A percentile compares a stretch with the other conserved stretches of the same genome.
phyloP scores from a whole-genome alignment of 2,888 invertebrate species.

The Nymphalis c-album region DNA sequence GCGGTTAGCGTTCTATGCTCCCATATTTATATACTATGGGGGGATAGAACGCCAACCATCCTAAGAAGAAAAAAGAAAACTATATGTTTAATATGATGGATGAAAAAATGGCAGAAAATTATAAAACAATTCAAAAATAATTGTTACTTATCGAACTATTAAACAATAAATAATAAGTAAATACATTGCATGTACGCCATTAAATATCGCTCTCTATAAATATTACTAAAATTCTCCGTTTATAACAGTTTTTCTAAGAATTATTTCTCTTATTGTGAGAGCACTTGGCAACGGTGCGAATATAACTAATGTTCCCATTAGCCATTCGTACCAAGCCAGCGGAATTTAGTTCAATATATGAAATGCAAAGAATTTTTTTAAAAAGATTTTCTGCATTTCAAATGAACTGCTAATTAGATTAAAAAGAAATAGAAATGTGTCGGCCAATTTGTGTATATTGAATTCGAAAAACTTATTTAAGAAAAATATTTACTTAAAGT shows the following conservation, averaged over 20 bases:
- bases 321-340: conserved; percentile 20
- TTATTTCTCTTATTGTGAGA: conserved; percentile 23
- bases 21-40: no score
- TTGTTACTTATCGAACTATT: no score
- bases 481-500: neutral
- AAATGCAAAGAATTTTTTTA: conserved; percentile 1
- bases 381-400: conserved; percentile 24
- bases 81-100: no score
- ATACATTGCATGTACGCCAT: neutral
- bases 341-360: conserved; percentile 13
- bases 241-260: conserved; percentile 14
- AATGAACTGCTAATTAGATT: conserved; percentile 21
- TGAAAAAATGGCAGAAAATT: no score
- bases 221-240: conserved; percentile 2
- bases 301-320: conserved; percentile 22
- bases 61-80: no score
- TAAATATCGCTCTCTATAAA: conserved; percentile 15
- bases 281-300: conserved; percentile 26
- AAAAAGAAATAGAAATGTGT: conserved; percentile 1
- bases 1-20: no score
- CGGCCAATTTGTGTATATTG: neutral
- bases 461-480: neutral
- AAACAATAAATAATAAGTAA: no score
- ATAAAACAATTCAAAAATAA: no score
- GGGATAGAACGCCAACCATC: no score